phyloP scores from a whole-genome alignment of 2,888 invertebrate genomes.

The Cryptus armator region DNA sequence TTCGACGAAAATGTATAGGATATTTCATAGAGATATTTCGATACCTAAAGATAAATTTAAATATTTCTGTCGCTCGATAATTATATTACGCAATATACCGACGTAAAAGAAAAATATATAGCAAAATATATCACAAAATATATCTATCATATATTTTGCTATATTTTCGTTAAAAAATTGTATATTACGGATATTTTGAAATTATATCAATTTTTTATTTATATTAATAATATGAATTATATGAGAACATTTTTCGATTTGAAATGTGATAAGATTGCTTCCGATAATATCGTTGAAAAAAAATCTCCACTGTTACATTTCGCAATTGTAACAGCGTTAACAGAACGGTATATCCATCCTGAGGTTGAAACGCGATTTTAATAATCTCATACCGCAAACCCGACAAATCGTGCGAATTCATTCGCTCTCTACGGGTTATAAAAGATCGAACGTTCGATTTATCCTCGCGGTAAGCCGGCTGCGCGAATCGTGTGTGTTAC shows the following conservation, averaged over 20 bases:
- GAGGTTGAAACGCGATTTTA: neutral
- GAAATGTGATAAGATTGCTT: neutral
- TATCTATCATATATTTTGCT: too few species aligned
- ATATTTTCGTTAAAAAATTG: too few species aligned
- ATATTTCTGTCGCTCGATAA: too few species aligned
- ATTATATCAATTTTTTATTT: too few species aligned
- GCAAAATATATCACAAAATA: too few species aligned
- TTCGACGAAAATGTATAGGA: too few species aligned
- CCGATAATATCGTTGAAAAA: neutral
- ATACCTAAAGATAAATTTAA: too few species aligned
- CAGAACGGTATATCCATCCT: neutral
- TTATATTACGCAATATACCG: too few species aligned
- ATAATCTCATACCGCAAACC: neutral
- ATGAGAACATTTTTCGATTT: neutral
- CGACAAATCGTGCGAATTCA: neutral
- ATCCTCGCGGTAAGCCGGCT: slow-evolving; percentile 14
- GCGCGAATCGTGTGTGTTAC: neutral
- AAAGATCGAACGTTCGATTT: neutral
- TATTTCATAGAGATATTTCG: too few species aligned
- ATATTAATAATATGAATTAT: too few species aligned
- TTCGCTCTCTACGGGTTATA: neutral
- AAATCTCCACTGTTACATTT: neutral
- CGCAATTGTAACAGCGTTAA: neutral
- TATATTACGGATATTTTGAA: too few species aligned
- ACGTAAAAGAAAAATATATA: too few species aligned